phyloP scores from a whole-genome alignment of 2,888 invertebrate genomes.

The Patella ulyssiponensis region DNA sequence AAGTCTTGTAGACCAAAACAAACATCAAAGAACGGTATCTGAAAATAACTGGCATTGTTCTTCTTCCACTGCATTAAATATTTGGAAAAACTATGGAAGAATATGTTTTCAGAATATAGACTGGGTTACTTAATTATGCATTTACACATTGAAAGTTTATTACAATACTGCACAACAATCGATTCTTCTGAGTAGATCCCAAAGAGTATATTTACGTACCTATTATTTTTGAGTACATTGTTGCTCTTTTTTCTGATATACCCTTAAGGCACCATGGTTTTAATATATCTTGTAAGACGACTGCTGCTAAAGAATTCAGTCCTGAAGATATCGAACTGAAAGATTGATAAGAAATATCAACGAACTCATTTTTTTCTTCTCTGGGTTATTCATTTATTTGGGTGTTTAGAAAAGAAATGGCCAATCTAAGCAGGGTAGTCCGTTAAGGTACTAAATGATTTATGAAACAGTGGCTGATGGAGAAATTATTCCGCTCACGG shows the following conservation, averaged over 20 bases:
- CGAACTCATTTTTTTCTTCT: too few relatives aligned
- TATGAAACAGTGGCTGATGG: too few relatives aligned
- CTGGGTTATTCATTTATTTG: background rate
- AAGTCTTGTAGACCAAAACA: background rate
- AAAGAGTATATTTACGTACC: constrained; percentile 47
- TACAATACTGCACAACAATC: too few relatives aligned
- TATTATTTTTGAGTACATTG: constrained; percentile 81
- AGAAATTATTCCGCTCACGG: background rate
- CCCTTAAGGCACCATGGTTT: constrained; percentile 80
- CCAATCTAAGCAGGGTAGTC: background rate
- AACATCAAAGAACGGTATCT: too few relatives aligned
- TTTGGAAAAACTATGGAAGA: too few relatives aligned
- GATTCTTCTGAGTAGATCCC: too few relatives aligned
- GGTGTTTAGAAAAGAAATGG: background rate
- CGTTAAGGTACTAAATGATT: too few relatives aligned
- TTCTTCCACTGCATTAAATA: too few relatives aligned
- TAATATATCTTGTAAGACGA: constrained; percentile 89
- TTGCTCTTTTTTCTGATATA: constrained; percentile 82
- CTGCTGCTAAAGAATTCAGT: constrained; percentile 90
- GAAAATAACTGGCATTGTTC: too few relatives aligned
- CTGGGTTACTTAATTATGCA: too few relatives aligned
- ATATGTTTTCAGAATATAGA: too few relatives aligned
- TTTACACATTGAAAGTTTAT: too few relatives aligned
- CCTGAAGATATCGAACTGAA: constrained; percentile 92
- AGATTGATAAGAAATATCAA: background rate